These are phyloP conservation scores for Parapristionchus giblindavisi DNA, from an alignment of 2,888 invertebrate genomes.

Conservation along the genomic window DNA sequence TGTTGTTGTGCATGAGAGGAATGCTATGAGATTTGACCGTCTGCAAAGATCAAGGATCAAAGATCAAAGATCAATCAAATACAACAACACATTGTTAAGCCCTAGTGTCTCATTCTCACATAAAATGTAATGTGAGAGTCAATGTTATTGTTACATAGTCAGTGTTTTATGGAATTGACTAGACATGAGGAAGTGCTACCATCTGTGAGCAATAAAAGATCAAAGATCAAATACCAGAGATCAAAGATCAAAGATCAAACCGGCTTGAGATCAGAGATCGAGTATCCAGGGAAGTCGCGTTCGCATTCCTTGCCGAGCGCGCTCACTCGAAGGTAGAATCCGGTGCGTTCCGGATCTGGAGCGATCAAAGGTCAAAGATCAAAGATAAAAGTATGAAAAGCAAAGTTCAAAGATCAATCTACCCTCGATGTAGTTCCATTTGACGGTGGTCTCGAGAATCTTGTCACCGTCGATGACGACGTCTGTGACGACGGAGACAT, in stretches of 20 bases:
- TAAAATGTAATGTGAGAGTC: too few relatives aligned
- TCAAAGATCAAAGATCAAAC: slow-evolving; percentile 41
- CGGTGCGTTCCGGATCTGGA: slow-evolving; percentile 52
- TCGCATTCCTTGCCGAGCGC: slow-evolving; percentile 51
- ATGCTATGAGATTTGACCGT: slow-evolving; percentile 48
- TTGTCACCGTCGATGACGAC: slow-evolving; percentile 55
- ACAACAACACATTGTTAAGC: too few relatives aligned
- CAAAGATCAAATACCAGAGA: too few relatives aligned
- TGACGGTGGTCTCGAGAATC: slow-evolving; percentile 52
- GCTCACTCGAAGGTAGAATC: slow-evolving; percentile 53
- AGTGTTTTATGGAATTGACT: too few relatives aligned
- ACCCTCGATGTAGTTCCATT: slow-evolving; percentile 52
- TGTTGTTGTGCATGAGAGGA: slow-evolving; percentile 40
- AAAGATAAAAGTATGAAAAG: background rate
- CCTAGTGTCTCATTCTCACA: too few relatives aligned
- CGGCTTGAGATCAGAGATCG: slow-evolving; percentile 49
- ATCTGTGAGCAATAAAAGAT: too few relatives aligned
- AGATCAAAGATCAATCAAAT: too few relatives aligned
- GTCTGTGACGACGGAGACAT: slow-evolving; percentile 48
- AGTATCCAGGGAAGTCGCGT: slow-evolving; percentile 57
- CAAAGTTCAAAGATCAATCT: too few relatives aligned
- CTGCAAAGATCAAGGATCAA: slow-evolving; percentile 39
- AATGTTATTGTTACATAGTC: too few relatives aligned
- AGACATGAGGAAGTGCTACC: too few relatives aligned
- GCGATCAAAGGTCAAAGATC: background rate